Evolutionary conservation across 2,888 invertebrate genomes (phyloP).

Genomic region (Epinotia demarniana): DNA sequence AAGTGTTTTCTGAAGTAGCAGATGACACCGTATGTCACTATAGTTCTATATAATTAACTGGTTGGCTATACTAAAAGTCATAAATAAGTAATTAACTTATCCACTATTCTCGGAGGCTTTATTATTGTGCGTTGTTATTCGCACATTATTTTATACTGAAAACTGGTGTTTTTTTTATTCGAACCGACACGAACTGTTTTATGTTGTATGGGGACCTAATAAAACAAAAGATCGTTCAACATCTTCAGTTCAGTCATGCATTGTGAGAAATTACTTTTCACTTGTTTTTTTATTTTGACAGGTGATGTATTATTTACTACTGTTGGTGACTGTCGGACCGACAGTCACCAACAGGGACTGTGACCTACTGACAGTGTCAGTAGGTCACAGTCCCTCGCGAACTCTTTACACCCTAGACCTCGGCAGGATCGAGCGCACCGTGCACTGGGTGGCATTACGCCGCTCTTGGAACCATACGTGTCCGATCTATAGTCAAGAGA

Average conservation of each 20-base stretch:
- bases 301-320: too few relatives aligned
- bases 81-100: not conserved
- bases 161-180: not conserved
- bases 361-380: too few relatives aligned
- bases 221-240: not conserved
- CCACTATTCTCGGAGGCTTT: not conserved
- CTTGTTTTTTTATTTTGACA: too few relatives aligned
- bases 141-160: not conserved
- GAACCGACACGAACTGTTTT: not conserved
- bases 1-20: slow-evolving; percentile 25
- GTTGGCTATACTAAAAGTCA: slow-evolving; percentile 4
- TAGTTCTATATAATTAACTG: slow-evolving; percentile 11
- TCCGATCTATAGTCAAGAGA: too few relatives aligned
- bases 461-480: too few relatives aligned
- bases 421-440: not conserved
- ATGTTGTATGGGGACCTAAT: not conserved
- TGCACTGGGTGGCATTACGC: not conserved
- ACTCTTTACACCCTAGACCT: not conserved
- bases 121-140: not conserved
- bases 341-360: too few relatives aligned
- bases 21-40: slow-evolving; percentile 20
- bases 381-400: too few relatives aligned
- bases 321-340: too few relatives aligned
- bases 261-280: not conserved
- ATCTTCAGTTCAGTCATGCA: not conserved